phyloP scores from a whole-genome alignment of 2,888 invertebrate species.

The Pocota personata region DNA sequence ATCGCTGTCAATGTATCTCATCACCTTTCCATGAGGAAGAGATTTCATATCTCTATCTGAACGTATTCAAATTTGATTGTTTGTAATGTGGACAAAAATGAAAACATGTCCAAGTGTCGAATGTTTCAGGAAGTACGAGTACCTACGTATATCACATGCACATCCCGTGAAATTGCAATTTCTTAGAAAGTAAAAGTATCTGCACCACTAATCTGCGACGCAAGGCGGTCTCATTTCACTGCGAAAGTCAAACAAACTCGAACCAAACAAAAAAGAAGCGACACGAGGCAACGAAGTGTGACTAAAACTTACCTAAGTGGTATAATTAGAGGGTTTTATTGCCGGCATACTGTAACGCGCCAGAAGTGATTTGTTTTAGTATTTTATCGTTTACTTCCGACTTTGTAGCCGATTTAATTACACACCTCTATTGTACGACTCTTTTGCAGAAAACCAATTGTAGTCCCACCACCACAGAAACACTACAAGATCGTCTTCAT shows the following conservation, averaged over 20 bases:
- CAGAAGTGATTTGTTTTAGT: constrained; percentile 72
- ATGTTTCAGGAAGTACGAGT: constrained; percentile 66
- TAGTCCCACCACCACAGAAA: constrained; percentile 87
- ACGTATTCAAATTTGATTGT: constrained; percentile 55
- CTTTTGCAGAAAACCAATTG: constrained; percentile 83
- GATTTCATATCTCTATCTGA: constrained; percentile 25
- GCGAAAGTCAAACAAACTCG: constrained; percentile 63
- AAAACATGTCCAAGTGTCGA: constrained; percentile 55
- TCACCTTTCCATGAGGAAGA: constrained; percentile 69
- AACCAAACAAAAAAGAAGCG: constrained; percentile 56
- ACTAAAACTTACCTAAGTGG: constrained; percentile 70
- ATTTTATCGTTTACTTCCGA: constrained; percentile 41
- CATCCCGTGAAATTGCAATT: constrained; percentile 53
- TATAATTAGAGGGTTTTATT: constrained; percentile 67
- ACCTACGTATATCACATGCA: constrained; percentile 52
- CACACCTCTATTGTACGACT: not conserved
- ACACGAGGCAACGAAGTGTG: constrained; percentile 61
- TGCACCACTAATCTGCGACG: constrained; percentile 38
- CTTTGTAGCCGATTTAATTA: constrained; percentile 50
- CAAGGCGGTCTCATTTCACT: constrained; percentile 35
- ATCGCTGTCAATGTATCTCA: constrained; percentile 33
- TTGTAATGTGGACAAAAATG: constrained; percentile 2
- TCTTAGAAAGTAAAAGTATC: constrained; percentile 71
- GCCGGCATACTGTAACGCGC: constrained; percentile 62
- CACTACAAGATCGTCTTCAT: constrained; percentile 92